Conservation (phyloP, 1,140 invertebrate genomes). For the Drosophila truncata region DNA sequence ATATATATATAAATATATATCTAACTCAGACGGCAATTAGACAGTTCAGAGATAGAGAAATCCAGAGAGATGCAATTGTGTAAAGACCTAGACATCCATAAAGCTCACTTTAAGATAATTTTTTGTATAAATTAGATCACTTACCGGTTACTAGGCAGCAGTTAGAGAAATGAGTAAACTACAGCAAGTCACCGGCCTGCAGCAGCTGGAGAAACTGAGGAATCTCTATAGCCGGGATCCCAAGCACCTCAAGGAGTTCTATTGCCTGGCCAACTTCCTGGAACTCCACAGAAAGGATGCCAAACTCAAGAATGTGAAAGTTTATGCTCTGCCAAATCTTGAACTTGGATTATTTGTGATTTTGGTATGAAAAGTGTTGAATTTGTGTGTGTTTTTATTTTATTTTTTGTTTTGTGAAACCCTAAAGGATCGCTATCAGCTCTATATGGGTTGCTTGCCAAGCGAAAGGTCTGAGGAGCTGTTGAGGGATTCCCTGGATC, state of each 20-base stretch:
- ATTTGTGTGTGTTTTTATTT: background rate
- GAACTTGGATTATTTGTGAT: constrained; percentile 69
- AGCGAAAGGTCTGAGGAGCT: constrained; percentile 4
- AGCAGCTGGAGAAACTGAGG: constrained; percentile 28
- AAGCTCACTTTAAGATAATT: constrained; percentile 3
- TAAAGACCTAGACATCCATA: constrained; percentile 10
- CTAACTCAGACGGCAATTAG: constrained; percentile 14
- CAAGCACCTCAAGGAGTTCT: constrained; percentile 54
- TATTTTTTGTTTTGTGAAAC: background rate
- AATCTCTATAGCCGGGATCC: constrained; percentile 29
- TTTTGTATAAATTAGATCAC: constrained; percentile 22
- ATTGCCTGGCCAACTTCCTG: constrained; percentile 54
- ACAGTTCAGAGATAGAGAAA: constrained; percentile 1
- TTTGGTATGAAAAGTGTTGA: constrained; percentile 47
- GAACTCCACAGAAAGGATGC: constrained; percentile 15
- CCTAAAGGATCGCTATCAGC: constrained; percentile 37
- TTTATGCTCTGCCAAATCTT: constrained; percentile 40
- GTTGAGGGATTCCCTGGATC: constrained; percentile 20
- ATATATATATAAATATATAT: background rate
- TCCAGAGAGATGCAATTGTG: background rate
- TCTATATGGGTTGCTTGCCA: constrained; percentile 38
- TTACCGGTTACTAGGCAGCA: constrained; percentile 1
- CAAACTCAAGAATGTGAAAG: constrained; percentile 25
- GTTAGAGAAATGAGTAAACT: constrained; percentile 38
- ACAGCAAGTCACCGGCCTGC: constrained; percentile 13